phyloP scores from a whole-genome alignment of 2,888 invertebrate genomes.

The Pristionchus fissidentatus region DNA sequence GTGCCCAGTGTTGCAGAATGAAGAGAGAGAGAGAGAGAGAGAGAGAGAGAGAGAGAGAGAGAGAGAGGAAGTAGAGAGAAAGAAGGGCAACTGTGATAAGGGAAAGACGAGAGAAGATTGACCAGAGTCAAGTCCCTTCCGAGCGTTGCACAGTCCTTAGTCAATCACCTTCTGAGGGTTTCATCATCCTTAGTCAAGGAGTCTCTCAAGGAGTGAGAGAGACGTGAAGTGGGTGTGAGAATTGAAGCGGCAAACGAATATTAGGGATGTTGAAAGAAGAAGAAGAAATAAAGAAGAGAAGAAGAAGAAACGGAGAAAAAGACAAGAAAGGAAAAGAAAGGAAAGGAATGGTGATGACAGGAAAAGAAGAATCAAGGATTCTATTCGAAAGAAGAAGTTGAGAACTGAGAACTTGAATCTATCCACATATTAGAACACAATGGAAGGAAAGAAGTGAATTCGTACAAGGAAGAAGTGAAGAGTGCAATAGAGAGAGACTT shows the following conservation, averaged over 20 bases:
- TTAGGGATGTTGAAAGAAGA: constrained; percentile 38
- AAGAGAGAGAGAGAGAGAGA: constrained; percentile 39
- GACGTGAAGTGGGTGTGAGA: constrained; percentile 5
- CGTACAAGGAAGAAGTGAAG: too few species aligned
- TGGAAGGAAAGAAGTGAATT: background rate
- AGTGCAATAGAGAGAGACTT: too few species aligned
- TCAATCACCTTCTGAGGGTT: background rate
- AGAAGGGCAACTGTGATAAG: background rate
- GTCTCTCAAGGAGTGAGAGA: background rate
- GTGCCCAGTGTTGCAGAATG: background rate
- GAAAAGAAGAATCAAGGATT: background rate
- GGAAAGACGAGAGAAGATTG: too few species aligned
- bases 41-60: constrained; percentile 29
- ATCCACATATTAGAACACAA: background rate
- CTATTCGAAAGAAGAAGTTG: background rate
- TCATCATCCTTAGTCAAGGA: background rate
- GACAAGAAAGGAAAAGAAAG: too few species aligned
- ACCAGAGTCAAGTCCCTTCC: too few species aligned
- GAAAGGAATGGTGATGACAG: background rate
- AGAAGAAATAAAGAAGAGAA: constrained; percentile 32
- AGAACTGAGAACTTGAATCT: background rate
- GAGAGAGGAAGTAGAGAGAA: background rate
- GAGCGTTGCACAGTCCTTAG: too few species aligned
- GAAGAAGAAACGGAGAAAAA: background rate
- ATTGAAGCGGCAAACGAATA: constrained; percentile 37